A percentile compares a stretch with the other conserved stretches of the same genome.
Evolutionary conservation across 2,888 invertebrate species (phyloP).

Genomic region (Hypselothyrea guttata): DNA sequence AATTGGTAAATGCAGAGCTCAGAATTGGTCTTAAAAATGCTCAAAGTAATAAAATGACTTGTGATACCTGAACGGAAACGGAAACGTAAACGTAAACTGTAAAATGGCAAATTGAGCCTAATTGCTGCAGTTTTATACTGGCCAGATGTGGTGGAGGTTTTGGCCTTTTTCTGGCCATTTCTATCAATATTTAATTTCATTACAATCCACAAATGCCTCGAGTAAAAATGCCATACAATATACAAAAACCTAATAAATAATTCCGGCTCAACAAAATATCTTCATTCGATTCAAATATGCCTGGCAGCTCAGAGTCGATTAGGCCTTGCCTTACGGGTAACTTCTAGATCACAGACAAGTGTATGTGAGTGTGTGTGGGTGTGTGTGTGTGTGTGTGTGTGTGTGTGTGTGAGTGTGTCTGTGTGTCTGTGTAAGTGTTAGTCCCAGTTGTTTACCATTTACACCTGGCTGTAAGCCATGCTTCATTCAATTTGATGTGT

Average conservation of each 20-base stretch:
- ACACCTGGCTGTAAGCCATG: constrained; percentile 53
- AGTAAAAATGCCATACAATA: constrained; percentile 15
- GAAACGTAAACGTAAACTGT: constrained; percentile 24
- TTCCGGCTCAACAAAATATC: constrained; percentile 23
- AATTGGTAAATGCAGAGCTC: constrained; percentile 66
- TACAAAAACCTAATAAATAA: constrained; percentile 59
- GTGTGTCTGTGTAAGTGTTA: constrained; percentile 10
- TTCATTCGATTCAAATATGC: constrained; percentile 44
- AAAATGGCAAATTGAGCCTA: constrained; percentile 27
- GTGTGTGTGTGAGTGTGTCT: constrained; percentile 8
- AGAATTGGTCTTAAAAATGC: constrained; percentile 49
- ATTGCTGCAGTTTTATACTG: constrained; percentile 61
- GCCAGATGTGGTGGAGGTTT: constrained; percentile 50
- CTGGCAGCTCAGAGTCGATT: no score
- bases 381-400: constrained; percentile 2
- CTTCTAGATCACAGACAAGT: constrained; percentile 11
- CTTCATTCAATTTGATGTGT: constrained; percentile 51
- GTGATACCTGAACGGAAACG: constrained; percentile 1
- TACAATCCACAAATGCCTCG: constrained; percentile 57
- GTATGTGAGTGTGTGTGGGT: neutral
- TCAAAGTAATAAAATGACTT: constrained; percentile 63
- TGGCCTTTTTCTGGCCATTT: constrained; percentile 5
- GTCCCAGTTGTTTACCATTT: constrained; percentile 28
- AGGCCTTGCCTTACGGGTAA: constrained; percentile 12
- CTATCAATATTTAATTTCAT: constrained; percentile 74